Evolutionary conservation across 1,140 invertebrate species (phyloP).

Genomic region (Euwallacea similis): DNA sequence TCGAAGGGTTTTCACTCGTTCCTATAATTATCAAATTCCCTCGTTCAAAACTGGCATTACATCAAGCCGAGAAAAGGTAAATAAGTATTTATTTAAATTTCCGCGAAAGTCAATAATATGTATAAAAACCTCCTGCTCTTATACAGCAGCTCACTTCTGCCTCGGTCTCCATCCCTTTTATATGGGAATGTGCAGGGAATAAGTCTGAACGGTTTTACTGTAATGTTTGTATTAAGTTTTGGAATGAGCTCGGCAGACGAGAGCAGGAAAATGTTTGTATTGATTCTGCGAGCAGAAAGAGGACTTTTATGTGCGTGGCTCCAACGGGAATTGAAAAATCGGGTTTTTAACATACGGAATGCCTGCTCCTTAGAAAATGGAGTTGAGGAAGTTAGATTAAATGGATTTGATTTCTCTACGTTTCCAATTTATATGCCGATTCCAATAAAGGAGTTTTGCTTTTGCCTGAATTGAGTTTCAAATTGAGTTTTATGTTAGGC

Average conservation of each 20-base stretch:
- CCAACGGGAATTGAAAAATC: slow-evolving; percentile 24
- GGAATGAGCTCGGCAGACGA: slow-evolving; percentile 21
- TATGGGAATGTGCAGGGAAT: slow-evolving; percentile 26
- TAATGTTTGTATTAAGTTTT: slow-evolving; percentile 35
- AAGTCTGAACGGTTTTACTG: slow-evolving; percentile 32
- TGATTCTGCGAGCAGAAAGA: slow-evolving; percentile 20
- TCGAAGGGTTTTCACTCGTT: no score
- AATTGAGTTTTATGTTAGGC: slow-evolving; percentile 8
- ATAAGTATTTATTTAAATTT: no score
- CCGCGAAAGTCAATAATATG: no score
- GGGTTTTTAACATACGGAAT: slow-evolving; percentile 29
- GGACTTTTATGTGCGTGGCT: slow-evolving; percentile 32
- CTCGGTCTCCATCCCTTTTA: slow-evolving; percentile 7
- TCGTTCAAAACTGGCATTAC: no score
- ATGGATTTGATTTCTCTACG: slow-evolving; percentile 25
- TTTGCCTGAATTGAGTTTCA: slow-evolving; percentile 7
- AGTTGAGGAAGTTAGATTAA: slow-evolving; percentile 25
- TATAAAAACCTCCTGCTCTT: no score
- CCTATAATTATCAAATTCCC: no score
- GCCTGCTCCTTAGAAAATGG: slow-evolving; percentile 23
- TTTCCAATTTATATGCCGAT: slow-evolving; percentile 20
- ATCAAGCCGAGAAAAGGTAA: no score
- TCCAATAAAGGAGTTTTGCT: slow-evolving; percentile 6
- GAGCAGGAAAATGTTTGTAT: slow-evolving; percentile 34
- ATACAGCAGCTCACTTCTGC: neutral